Conservation (phyloP, 2,113 vertebrate species). For the Gadus chalcogrammus region DNA sequence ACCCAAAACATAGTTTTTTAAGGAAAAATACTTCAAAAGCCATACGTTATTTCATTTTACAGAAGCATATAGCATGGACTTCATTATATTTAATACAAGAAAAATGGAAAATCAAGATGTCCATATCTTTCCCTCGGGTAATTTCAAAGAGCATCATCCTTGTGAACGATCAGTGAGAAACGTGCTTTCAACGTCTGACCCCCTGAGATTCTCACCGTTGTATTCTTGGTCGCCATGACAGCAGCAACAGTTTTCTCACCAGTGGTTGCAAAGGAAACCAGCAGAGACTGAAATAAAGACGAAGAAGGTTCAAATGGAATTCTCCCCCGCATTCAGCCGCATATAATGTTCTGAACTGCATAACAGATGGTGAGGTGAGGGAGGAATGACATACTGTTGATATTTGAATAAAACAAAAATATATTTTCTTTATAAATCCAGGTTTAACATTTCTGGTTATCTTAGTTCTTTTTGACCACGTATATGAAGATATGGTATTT, state of each 20-base stretch:
- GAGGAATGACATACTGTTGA: too few relatives aligned
- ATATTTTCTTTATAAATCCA: too few relatives aligned
- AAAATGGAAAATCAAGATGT: too few relatives aligned
- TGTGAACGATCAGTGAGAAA: not conserved
- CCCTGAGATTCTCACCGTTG: slow-evolving; percentile 74
- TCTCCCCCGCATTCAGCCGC: not conserved
- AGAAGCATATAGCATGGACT: not conserved
- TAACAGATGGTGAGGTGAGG: too few relatives aligned
- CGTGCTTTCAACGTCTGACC: not conserved
- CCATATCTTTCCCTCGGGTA: too few relatives aligned
- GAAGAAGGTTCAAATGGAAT: not conserved
- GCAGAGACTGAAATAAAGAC: slow-evolving; percentile 68
- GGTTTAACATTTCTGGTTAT: too few relatives aligned
- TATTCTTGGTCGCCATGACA: slow-evolving; percentile 86
- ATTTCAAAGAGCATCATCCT: not conserved
- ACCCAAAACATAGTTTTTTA: too few relatives aligned
- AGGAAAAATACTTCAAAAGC: not conserved
- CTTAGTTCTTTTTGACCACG: too few relatives aligned
- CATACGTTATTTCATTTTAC: not conserved
- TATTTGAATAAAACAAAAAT: too few relatives aligned
- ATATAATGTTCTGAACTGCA: too few relatives aligned
- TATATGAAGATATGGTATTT: too few relatives aligned
- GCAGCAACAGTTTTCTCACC: slow-evolving; percentile 90
- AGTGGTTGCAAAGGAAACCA: slow-evolving; percentile 88
- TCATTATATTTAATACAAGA: not conserved